Evolutionary conservation across 64 coral and sea anemone genomes (phyloP).

Genomic region (Orbicella faveolata): DNA sequence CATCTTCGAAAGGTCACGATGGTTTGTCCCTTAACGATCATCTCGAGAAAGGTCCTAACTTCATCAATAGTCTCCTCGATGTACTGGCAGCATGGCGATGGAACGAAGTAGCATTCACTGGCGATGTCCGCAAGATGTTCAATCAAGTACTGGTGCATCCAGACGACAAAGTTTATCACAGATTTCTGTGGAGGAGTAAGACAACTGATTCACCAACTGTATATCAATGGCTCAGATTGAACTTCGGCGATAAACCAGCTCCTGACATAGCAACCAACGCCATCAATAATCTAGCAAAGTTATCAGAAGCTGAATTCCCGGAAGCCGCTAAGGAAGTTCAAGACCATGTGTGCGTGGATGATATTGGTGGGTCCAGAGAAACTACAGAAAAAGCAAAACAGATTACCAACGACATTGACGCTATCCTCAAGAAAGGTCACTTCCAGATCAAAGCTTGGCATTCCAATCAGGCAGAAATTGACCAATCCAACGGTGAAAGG

Average conservation of each 20-base stretch:
- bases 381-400: no score
- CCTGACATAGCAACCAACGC: slow-evolving; percentile 24
- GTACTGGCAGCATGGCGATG: no score
- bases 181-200: slow-evolving; percentile 35
- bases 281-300: slow-evolving; percentile 26
- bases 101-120: no score
- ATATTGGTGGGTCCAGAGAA: no score
- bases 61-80: no score
- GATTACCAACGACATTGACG: no score
- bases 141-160: background rate
- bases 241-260: slow-evolving; percentile 41
- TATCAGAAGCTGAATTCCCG: slow-evolving; percentile 36
- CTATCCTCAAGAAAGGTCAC: no score
- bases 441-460: no score
- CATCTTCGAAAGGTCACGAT: slow-evolving; percentile 27
- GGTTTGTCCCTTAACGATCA: slow-evolving; percentile 37
- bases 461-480: no score
- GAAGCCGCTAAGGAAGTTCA: slow-evolving; percentile 51
- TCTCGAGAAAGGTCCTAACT: background rate
- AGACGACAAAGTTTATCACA: slow-evolving; percentile 18
- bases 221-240: slow-evolving; percentile 34
- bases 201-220: slow-evolving; percentile 17
- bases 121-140: no score
- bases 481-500: no score
- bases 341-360: no score